These are phyloP conservation scores for Cynopterus brachyotis DNA, from an alignment of 2,113 vertebrate genomes.

Conservation along the genomic window DNA sequence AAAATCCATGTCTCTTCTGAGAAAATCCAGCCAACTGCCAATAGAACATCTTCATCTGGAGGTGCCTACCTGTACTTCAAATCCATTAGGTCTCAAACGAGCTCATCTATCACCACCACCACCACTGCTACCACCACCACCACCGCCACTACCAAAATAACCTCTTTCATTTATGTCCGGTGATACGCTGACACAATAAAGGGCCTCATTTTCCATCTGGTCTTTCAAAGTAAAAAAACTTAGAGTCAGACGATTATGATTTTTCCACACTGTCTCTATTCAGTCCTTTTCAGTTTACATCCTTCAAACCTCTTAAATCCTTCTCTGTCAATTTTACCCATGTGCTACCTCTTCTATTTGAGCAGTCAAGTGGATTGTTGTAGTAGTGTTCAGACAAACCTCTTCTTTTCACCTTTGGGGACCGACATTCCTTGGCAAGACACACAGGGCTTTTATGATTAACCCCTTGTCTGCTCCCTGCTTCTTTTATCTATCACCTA, in stretches of 20 bases:
- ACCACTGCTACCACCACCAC: neutral
- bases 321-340: neutral
- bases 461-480: neutral
- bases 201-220: neutral
- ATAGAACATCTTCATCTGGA: neutral
- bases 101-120: neutral
- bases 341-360: neutral
- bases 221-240: neutral
- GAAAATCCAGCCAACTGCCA: neutral
- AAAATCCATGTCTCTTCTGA: neutral
- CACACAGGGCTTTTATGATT: neutral
- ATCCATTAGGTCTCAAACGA: neutral
- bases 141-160: neutral
- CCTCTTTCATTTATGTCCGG: slow-evolving; percentile 6
- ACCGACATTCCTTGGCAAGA: neutral
- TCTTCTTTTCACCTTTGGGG: neutral
- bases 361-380: neutral
- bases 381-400: neutral
- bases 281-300: neutral
- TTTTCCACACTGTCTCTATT: neutral
- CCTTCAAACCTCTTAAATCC: slow-evolving; percentile 11
- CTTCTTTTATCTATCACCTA: neutral
- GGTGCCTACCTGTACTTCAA: neutral
- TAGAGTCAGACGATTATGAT: neutral
- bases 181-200: neutral